Evolutionary conservation across 2,113 vertebrate species (phyloP).

Genomic region (Heteronetta atricapilla): DNA sequence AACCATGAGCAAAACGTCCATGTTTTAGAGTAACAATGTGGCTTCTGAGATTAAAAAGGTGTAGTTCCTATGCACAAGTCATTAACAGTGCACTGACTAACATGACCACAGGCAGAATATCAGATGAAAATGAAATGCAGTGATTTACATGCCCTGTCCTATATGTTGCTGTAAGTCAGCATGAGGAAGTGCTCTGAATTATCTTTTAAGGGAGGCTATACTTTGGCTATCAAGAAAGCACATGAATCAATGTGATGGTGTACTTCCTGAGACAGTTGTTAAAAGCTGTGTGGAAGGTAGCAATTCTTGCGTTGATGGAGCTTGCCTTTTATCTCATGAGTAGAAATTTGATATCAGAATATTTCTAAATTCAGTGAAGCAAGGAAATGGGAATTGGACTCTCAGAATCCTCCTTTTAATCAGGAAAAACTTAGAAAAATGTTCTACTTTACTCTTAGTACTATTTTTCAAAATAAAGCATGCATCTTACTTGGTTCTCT

Average conservation of each 20-base stretch:
- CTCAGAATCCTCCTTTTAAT: background rate
- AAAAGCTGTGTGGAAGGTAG: background rate
- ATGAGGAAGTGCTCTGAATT: background rate
- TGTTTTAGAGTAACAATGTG: background rate
- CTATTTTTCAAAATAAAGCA: background rate
- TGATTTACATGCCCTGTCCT: background rate
- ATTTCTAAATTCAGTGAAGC: background rate
- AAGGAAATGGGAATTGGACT: background rate
- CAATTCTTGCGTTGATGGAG: background rate
- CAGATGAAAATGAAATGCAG: background rate
- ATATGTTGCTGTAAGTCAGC: background rate
- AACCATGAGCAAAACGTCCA: background rate
- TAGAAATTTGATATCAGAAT: background rate
- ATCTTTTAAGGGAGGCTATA: background rate
- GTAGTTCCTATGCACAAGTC: background rate
- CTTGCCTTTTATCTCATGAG: background rate
- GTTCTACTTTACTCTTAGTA: background rate
- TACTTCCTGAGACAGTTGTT: background rate
- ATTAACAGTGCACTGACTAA: fast-evolving
- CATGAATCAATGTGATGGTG: background rate
- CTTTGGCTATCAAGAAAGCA: background rate
- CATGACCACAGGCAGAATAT: background rate
- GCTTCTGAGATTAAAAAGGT: background rate
- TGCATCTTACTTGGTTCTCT: background rate
- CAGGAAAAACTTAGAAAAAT: background rate